Percentiles rank a stretch among this genome's conserved stretches.
Conservation (phyloP, 2,888 invertebrate genomes). For the Leptinotarsa tumamoca region DNA sequence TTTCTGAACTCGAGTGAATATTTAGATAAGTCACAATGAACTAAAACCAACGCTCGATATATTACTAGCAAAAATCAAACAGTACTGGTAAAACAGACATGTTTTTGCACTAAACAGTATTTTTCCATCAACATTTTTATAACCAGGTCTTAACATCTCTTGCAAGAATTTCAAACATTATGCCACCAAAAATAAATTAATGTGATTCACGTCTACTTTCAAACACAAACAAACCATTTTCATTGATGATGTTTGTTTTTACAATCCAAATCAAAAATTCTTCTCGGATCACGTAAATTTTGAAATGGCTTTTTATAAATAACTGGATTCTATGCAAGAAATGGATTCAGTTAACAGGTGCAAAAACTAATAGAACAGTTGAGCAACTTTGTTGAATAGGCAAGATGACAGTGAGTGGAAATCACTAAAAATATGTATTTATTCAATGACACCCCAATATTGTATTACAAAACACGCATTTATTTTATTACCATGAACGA, state of each 20-base stretch:
- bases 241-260: not conserved
- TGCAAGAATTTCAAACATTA: not conserved
- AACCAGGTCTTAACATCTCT: not conserved
- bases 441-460: too few species aligned
- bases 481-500: too few species aligned
- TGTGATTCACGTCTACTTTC: not conserved
- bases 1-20: too few species aligned
- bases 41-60: too few species aligned
- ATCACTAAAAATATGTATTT: too few species aligned
- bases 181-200: not conserved
- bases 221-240: conserved; percentile 13
- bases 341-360: not conserved
- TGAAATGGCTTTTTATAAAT: not conserved
- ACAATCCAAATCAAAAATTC: not conserved
- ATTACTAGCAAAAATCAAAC: too few species aligned
- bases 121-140: not conserved
- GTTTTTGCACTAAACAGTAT: not conserved
- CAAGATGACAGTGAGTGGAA: too few species aligned
- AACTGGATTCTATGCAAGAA: not conserved
- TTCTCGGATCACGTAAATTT: not conserved
- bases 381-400: too few species aligned
- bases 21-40: too few species aligned
- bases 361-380: too few species aligned
- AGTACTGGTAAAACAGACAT: too few species aligned
- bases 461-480: too few species aligned